These are phyloP conservation scores for Phenganax stokvisi DNA, from an alignment of 92 coral and sea anemone genomes.

Conservation along the genomic window DNA sequence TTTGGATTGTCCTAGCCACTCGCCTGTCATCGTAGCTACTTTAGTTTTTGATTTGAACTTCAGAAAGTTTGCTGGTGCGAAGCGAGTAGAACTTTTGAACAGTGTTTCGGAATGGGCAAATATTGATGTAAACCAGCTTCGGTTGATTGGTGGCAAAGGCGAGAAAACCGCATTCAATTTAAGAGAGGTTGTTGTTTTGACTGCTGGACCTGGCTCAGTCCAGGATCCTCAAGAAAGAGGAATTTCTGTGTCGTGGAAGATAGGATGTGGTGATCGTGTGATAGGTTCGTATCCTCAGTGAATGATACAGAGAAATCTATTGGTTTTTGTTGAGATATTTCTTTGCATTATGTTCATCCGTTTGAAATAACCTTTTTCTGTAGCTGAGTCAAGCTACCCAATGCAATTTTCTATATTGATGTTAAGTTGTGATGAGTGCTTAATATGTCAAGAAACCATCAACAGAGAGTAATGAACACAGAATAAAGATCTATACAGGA, in stretches of 20 bases:
- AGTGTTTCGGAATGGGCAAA: constrained; percentile 66
- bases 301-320: not conserved
- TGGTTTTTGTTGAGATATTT: not conserved
- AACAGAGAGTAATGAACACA: too few relatives aligned
- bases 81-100: constrained; percentile 61
- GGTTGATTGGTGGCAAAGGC: constrained; percentile 84
- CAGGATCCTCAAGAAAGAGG: constrained; percentile 81
- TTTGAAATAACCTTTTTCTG: not conserved
- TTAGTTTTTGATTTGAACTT: constrained; percentile 75
- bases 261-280: constrained; percentile 81
- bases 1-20: constrained; percentile 56
- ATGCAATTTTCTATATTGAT: not conserved
- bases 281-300: constrained; percentile 53
- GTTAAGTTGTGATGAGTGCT: too few relatives aligned
- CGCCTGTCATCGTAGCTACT: constrained; percentile 86
- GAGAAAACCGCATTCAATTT: constrained; percentile 82
- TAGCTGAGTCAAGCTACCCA: not conserved
- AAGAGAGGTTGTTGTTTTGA: constrained; percentile 78
- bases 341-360: too few relatives aligned
- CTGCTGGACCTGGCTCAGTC: constrained; percentile 96
- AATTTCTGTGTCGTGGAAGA: constrained; percentile 85
- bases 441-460: too few relatives aligned
- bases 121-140: constrained; percentile 55
- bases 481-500: too few relatives aligned
- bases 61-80: constrained; percentile 64